A percentile compares a stretch with the other conserved stretches of the same genome.
Conservation (phyloP, 1,140 invertebrate genomes). For the Melitaea cinxia region DNA sequence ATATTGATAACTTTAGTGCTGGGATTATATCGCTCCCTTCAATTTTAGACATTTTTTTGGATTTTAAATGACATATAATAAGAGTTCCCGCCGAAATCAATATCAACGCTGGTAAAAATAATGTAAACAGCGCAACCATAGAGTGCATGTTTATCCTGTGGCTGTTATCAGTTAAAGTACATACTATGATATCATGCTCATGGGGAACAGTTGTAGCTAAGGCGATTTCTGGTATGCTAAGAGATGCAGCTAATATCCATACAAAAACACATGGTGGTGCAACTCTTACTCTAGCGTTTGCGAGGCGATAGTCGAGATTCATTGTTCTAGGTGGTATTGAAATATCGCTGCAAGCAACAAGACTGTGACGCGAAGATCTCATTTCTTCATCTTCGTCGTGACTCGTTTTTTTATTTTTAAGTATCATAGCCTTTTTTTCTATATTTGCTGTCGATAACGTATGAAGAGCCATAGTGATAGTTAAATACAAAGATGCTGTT, state of each 20-base stretch:
- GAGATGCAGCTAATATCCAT: conserved; percentile 80
- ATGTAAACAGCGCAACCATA: conserved; percentile 69
- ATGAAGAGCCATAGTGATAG: conserved; percentile 80
- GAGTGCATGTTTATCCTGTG: conserved; percentile 71
- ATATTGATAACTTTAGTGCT: conserved; percentile 70
- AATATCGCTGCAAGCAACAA: conserved; percentile 74
- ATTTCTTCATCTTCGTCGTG: conserved; percentile 80
- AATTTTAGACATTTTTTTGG: conserved; percentile 45
- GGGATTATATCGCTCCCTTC: conserved; percentile 54
- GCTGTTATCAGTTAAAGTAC: conserved; percentile 67
- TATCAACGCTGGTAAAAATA: conserved; percentile 67
- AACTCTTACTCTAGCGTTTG: conserved; percentile 69
- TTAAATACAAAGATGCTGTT: conserved; percentile 79
- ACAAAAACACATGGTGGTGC: conserved; percentile 78
- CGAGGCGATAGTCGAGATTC: conserved; percentile 75
- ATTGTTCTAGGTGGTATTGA: conserved; percentile 72
- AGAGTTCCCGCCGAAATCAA: conserved; percentile 51
- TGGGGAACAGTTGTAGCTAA: conserved; percentile 64
- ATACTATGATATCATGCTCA: conserved; percentile 53
- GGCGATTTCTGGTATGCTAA: conserved; percentile 82
- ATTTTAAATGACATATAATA: conserved; percentile 61
- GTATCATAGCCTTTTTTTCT: conserved; percentile 56
- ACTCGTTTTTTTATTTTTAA: conserved; percentile 61
- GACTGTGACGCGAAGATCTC: conserved; percentile 73
- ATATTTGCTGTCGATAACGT: conserved; percentile 80